Evolutionary conservation across 2,888 invertebrate genomes (phyloP).

Genomic region (Syrphus vitripennis): DNA sequence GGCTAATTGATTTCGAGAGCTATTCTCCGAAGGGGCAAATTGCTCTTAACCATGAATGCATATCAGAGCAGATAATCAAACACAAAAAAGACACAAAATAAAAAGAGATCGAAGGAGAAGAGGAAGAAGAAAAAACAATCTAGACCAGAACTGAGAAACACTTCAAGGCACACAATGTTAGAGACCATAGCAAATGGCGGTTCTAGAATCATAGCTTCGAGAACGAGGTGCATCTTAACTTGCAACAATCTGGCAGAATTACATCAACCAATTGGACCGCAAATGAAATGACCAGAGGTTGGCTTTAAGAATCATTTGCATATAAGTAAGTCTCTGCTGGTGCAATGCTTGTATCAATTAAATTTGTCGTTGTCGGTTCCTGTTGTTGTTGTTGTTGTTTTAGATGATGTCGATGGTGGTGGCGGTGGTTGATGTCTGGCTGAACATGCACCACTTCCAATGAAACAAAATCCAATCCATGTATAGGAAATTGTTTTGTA

Average conservation of each 20-base stretch:
- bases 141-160: neutral
- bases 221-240: constrained; percentile 37
- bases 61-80: constrained; percentile 42
- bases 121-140: neutral
- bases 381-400: neutral
- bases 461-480: constrained; percentile 50
- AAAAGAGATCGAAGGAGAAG: neutral
- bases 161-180: constrained; percentile 23
- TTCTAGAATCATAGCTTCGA: neutral
- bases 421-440: constrained; percentile 4
- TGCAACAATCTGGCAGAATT: neutral
- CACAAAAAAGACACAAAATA: neutral
- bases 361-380: constrained; percentile 36
- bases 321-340: constrained; percentile 31
- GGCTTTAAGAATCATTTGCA: constrained; percentile 50
- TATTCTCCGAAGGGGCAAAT: constrained; percentile 45
- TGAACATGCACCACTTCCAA: constrained; percentile 32
- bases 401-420: no score
- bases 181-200: neutral
- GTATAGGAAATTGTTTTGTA: constrained; percentile 28
- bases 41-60: constrained; percentile 30
- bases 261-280: constrained; percentile 47
- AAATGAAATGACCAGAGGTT: constrained; percentile 45
- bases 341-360: constrained; percentile 60
- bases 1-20: constrained; percentile 65